phyloP scores from a whole-genome alignment of 2,888 invertebrate genomes.

The Bombylius major region DNA sequence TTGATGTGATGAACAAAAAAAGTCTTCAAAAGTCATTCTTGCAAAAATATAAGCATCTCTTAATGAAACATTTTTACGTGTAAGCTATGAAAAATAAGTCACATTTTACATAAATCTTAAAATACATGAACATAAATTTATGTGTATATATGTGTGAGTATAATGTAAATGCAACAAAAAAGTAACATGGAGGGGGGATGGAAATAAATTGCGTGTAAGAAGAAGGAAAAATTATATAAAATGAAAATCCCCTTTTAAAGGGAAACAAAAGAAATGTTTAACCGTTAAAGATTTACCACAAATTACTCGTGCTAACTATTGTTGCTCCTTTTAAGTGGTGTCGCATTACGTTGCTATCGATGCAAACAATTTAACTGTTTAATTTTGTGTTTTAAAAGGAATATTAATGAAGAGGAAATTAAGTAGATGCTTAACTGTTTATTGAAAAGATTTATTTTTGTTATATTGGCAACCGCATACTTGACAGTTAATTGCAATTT shows the following conservation, averaged over 20 bases:
- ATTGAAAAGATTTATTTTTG: too few species aligned
- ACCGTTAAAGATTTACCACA: constrained; percentile 2
- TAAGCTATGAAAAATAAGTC: background rate
- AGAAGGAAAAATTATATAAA: background rate
- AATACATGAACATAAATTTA: too few species aligned
- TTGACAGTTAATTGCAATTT: too few species aligned
- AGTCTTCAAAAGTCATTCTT: constrained; percentile 4
- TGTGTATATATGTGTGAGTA: too few species aligned
- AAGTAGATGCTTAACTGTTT: too few species aligned
- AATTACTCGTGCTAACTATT: constrained; percentile 6
- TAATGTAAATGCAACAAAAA: too few species aligned
- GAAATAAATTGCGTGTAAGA: background rate
- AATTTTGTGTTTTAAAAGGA: background rate
- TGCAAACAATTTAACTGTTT: constrained; percentile 2
- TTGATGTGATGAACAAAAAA: background rate
- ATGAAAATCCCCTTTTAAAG: background rate
- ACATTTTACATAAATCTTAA: too few species aligned
- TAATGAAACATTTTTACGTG: constrained; percentile 6
- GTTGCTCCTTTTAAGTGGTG: constrained; percentile 1
- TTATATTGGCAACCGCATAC: too few species aligned
- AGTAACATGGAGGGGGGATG: too few species aligned
- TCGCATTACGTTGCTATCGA: constrained; percentile 4
- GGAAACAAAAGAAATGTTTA: constrained; percentile 5
- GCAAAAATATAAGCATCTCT: constrained; percentile 4
- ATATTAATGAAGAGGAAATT: background rate